These are phyloP conservation scores for Salpingus planirostris DNA, from an alignment of 2,888 invertebrate genomes.

Conservation along the genomic window DNA sequence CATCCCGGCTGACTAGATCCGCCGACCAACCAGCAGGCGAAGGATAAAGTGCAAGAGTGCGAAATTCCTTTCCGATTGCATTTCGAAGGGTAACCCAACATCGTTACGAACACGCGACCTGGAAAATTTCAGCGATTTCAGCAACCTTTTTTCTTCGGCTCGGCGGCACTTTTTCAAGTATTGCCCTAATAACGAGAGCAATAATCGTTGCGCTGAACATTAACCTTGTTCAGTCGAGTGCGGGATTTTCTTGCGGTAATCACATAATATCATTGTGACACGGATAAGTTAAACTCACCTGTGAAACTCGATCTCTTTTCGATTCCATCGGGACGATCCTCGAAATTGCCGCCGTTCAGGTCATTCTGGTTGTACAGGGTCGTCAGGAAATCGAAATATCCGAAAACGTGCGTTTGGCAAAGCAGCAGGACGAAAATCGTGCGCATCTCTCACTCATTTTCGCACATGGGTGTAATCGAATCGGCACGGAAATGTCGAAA, in stretches of 20 bases:
- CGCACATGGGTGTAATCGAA: constrained; percentile 3
- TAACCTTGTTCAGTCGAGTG: too few species aligned
- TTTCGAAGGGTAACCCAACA: constrained; percentile 51
- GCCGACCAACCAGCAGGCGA: constrained; percentile 69
- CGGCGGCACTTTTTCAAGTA: too few species aligned
- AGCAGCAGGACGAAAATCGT: constrained; percentile 20
- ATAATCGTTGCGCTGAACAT: too few species aligned
- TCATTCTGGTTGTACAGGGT: background rate
- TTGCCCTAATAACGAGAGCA: too few species aligned
- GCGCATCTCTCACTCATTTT: constrained; percentile 28
- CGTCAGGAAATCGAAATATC: constrained; percentile 9
- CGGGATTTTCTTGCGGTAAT: too few species aligned
- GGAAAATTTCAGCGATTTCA: constrained; percentile 17
- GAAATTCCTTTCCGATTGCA: constrained; percentile 50
- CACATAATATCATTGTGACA: too few species aligned
- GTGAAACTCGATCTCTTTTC: too few species aligned
- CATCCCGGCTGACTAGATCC: constrained; percentile 59
- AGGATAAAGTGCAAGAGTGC: constrained; percentile 58
- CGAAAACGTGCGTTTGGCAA: constrained; percentile 11
- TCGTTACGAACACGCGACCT: constrained; percentile 47
- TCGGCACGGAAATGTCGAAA: constrained; percentile 3
- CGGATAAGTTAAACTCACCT: too few species aligned
- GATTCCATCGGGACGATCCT: too few species aligned
- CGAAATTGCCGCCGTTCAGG: too few species aligned
- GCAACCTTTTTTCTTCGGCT: too few species aligned